Percentiles rank a stretch among this genome's conserved stretches.
phyloP scores from a whole-genome alignment of 1,140 invertebrate species.

The Anastatus disparis region DNA sequence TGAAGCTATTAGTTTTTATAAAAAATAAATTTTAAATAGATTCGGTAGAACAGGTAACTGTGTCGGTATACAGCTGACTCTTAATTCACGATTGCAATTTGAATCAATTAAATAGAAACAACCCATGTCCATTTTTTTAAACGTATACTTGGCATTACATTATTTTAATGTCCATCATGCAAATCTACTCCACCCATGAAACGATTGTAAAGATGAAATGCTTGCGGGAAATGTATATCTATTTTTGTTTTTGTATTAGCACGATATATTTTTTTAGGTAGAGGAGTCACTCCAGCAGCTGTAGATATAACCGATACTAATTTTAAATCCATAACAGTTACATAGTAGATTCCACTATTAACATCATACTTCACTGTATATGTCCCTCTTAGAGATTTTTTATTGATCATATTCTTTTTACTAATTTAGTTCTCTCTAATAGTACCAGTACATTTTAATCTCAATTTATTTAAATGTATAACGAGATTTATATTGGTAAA shows the following conservation, averaged over 20 bases:
- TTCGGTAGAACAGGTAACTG: no score
- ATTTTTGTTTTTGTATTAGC: constrained; percentile 12
- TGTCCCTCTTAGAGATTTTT: constrained; percentile 11
- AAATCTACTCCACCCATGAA: constrained; percentile 38
- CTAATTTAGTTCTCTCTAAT: background rate
- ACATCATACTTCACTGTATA: constrained; percentile 22
- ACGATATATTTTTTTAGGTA: background rate
- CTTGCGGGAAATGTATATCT: constrained; percentile 16
- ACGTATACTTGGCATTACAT: constrained; percentile 20
- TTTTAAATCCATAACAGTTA: constrained; percentile 40
- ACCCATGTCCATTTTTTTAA: constrained; percentile 42
- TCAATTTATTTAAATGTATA: no score
- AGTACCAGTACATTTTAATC: background rate
- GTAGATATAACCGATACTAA: constrained; percentile 32
- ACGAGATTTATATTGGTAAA: background rate
- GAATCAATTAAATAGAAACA: no score
- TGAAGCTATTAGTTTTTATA: no score
- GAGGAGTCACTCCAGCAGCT: constrained; percentile 24
- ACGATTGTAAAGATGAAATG: constrained; percentile 29
- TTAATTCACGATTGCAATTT: no score
- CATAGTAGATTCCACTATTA: constrained; percentile 36
- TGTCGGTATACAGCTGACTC: no score
- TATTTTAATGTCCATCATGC: constrained; percentile 34
- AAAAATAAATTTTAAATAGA: no score
- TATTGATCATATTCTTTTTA: background rate